phyloP scores from a whole-genome alignment of 1,140 invertebrate genomes.

The Solenopsis fugax region DNA sequence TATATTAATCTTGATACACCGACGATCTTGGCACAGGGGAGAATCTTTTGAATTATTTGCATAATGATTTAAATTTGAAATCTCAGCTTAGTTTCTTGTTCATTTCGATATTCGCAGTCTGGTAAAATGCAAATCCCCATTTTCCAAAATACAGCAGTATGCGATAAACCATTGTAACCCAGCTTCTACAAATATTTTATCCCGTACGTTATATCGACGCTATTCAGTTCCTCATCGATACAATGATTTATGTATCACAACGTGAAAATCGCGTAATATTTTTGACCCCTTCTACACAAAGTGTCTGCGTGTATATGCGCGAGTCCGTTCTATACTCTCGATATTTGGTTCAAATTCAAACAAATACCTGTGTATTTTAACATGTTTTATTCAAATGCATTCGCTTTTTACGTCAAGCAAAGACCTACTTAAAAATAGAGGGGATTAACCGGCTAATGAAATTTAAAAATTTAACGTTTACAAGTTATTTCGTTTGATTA shows the following conservation, averaged over 20 bases:
- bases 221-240: constrained; percentile 28
- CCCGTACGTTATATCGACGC: neutral
- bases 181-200: constrained; percentile 24
- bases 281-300: neutral
- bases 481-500: neutral
- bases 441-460: neutral
- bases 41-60: constrained; percentile 25
- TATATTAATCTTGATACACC: neutral
- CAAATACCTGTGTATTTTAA: neutral
- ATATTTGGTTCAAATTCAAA: constrained; percentile 8
- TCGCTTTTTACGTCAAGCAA: constrained; percentile 21
- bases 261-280: constrained; percentile 36
- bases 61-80: constrained; percentile 15
- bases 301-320: neutral
- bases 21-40: neutral
- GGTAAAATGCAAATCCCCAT: constrained; percentile 17
- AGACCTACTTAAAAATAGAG: constrained; percentile 1
- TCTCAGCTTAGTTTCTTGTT: constrained; percentile 9
- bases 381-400: constrained; percentile 29
- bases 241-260: constrained; percentile 43
- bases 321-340: neutral
- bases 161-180: constrained; percentile 10
- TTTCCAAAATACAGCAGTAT: constrained; percentile 5
- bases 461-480: constrained; percentile 23
- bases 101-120: neutral